Percentiles rank a stretch among this genome's conserved stretches.
Evolutionary conservation across 2,113 vertebrate species (phyloP).

Genomic region (Pandion haliaetus): DNA sequence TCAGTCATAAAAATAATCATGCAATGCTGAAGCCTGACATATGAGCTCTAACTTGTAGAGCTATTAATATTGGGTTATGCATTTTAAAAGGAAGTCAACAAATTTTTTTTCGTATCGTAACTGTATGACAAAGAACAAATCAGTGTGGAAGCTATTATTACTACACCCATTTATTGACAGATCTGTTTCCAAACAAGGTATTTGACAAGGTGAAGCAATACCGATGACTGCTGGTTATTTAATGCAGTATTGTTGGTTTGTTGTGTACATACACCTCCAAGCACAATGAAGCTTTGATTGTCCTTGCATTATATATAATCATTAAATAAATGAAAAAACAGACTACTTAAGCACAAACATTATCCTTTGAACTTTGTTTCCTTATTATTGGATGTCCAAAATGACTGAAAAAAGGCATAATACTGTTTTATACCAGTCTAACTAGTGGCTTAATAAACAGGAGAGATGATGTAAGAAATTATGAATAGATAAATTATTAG

Average conservation of each 20-base stretch:
- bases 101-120: neutral
- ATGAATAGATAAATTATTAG: neutral
- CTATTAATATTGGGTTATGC: neutral
- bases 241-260: neutral
- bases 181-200: neutral
- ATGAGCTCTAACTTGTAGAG: neutral
- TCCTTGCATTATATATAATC: neutral
- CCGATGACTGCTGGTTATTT: neutral
- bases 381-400: neutral
- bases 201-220: neutral
- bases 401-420: neutral
- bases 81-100: neutral
- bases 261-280: neutral
- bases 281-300: neutral
- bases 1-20: neutral
- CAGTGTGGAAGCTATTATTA: neutral
- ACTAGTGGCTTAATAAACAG: neutral
- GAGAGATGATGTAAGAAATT: neutral
- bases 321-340: neutral
- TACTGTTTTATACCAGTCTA: neutral
- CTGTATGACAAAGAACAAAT: neutral
- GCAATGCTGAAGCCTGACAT: neutral
- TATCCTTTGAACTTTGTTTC: neutral
- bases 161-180: neutral
- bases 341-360: neutral